Evolutionary conservation across 2,888 invertebrate genomes (phyloP), one percentile per base, ranked within the genome.

Genomic region (Cephonodes hylas): DNA sequence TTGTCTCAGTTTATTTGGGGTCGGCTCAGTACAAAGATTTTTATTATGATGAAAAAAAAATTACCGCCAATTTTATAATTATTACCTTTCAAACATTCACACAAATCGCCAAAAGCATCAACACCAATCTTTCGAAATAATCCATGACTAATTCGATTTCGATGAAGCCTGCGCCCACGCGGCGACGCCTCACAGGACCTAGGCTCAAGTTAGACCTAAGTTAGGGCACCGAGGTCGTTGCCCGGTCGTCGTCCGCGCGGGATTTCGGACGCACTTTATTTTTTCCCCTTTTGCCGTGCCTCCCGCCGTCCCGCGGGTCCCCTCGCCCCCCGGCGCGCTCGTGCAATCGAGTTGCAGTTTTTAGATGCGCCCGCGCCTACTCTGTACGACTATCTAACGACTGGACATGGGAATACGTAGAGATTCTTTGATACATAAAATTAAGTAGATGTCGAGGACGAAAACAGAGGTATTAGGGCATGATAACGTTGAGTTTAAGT

Each of bases 311-410:
- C 65, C 66, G 63, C 59, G 61, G 61, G 61, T 58, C 42, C 64
- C 75, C 66, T 61, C 38, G n/a, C 38, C 5, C 66, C 61, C 67
- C 67, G 74, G 73, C 82, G 79, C 80, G 80, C 80, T 82, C 85
- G 76, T 74, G 83, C 81, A 87, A 89, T 88, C 89, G 89, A 80
- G 86, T 86, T 89, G 91, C 91, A 89, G 86, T 91, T 91, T 92
- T 91, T 92, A 92, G 91, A 92, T 88, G 88, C 89, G 88, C 91
- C 91, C 86, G 88, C 91, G 88, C 91, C 91, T 91, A 91, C 91
- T 90, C 79, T 80, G 80, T 89, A 89, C 81, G 87, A 88, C 88
- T 90, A 91, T 92, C 91, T 91, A 92, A 91, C 91, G 83, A 83
- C 81, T 61, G 85, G 63, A 81, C 79, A 84, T 66, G 0, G 65